These are phyloP conservation scores for Enteromius paludinosus DNA, from an alignment of 2,797 vertebrate genomes.

Conservation along the genomic window DNA sequence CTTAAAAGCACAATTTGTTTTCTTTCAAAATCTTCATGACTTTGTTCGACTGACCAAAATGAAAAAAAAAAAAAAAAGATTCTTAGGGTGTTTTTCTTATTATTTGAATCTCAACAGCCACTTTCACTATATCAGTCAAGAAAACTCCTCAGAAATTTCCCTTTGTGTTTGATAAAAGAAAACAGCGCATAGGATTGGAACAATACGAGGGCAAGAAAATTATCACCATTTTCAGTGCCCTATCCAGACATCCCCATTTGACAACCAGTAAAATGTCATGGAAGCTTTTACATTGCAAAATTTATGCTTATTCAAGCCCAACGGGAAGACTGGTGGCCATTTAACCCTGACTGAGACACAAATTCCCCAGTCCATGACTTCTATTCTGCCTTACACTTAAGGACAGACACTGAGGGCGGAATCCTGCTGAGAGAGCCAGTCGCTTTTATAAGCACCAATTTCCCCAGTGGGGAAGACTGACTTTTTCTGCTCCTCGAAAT, in stretches of 20 bases:
- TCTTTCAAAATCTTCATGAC: background rate
- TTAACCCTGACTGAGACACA: constrained; percentile 10
- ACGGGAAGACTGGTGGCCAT: constrained; percentile 10
- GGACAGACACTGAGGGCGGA: constrained; percentile 33
- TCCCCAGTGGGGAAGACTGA: constrained; percentile 42
- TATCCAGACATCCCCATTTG: background rate
- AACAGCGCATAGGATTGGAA: background rate
- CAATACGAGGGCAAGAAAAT: background rate
- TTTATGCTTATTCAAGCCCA: constrained; percentile 1
- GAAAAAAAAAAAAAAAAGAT: background rate
- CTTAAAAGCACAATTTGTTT: background rate
- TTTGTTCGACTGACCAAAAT: background rate
- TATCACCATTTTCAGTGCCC: background rate
- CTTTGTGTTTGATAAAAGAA: background rate
- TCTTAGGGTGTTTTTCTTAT: background rate
- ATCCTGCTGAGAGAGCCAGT: constrained; percentile 42
- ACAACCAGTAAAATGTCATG: background rate
- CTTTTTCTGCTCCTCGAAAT: constrained; percentile 45
- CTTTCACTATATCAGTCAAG: background rate
- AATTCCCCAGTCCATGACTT: constrained; percentile 41
- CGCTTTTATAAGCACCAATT: constrained; percentile 56
- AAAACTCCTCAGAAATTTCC: background rate
- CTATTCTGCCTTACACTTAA: constrained; percentile 38
- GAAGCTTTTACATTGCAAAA: constrained; percentile 1
- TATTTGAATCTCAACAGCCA: background rate